phyloP scores from a whole-genome alignment of 2,113 vertebrate genomes.

The Gnathonemus longibarbis region DNA sequence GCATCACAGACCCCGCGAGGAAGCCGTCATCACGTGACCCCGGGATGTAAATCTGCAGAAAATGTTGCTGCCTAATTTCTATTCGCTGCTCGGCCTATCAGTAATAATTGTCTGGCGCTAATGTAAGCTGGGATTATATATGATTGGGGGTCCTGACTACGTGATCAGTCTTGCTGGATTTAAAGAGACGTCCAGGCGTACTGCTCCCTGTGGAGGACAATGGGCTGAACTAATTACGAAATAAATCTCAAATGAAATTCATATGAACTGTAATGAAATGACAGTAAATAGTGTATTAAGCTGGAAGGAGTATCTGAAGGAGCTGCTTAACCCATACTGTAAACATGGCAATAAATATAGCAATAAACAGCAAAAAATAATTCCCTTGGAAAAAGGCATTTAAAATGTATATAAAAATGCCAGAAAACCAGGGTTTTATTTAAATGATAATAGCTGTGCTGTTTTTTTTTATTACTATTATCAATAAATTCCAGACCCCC shows the following conservation, averaged over 20 bases:
- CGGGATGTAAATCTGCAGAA: not conserved
- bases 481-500: not conserved
- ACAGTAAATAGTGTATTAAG: not conserved
- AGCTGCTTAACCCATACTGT: not conserved
- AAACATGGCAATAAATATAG: not conserved
- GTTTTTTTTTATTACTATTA: not conserved
- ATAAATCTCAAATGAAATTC: not conserved
- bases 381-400: not conserved
- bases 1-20: not conserved
- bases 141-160: not conserved
- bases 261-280: not conserved
- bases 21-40: not conserved
- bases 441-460: not conserved
- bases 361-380: not conserved
- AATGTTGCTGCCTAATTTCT: not conserved
- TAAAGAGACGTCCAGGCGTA: not conserved
- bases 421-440: not conserved
- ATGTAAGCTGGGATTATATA: not conserved
- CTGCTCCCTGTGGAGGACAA: not conserved
- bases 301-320: not conserved
- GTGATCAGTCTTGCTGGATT: conserved; percentile 2
- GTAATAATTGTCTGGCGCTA: not conserved
- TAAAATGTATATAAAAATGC: not conserved
- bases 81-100: not conserved
- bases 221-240: not conserved